Base-by-base conservation (phyloP, 2,797 vertebrate species). In the Apodemus agrarius region DNA sequence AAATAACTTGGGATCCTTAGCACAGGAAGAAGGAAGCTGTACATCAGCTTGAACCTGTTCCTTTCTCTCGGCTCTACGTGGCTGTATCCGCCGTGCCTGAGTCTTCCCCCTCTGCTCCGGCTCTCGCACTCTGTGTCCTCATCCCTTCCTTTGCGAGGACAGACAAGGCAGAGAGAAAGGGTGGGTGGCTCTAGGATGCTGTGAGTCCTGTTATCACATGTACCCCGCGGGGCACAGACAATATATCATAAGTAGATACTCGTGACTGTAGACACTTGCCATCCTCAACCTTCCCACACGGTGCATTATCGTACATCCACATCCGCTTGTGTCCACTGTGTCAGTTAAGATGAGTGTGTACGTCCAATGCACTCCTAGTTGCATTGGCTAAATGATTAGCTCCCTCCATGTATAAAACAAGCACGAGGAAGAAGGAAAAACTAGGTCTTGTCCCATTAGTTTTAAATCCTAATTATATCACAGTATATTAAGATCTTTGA, bases 61-160 rank as follows among this genome's bases (percentile, higher is more conserved):
- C 65, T 90, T 93, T 86, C 89, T 96, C 78, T 31, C 21, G 46
- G 92, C 80, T 54, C 16, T 31, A 46, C 72, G 43, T 81, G 81
- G 22, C 37, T 83, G 1, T 29, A 4, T 67, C 72, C 89, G 37
- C 37, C 24, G 29, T 88, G 65, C 92, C 83, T 84, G 37, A 96
- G 52, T 80, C 40, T 12, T 76, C 19, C 43, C 59, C 40, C 74
- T 89, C 91, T 87, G 78, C 43, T 52, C 72, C 93, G 75, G 81
- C 46, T 95, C 85, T 84, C 91, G 57, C 61, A 74, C 19, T 87
- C 21, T 79, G 57, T 52, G 79, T 59, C 37, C 83, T 57, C 16
- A 90, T 37, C n/a, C 19, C 81, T 84, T 94, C 86, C 69, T 59
- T 63, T 79, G 40, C 24, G 75, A 83, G 26, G 63, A 24, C 54